Percentiles rank a stretch among this genome's conserved stretches.
Evolutionary conservation across 1,140 invertebrate genomes (phyloP).

Genomic region (Rhagoletis pomonella): DNA sequence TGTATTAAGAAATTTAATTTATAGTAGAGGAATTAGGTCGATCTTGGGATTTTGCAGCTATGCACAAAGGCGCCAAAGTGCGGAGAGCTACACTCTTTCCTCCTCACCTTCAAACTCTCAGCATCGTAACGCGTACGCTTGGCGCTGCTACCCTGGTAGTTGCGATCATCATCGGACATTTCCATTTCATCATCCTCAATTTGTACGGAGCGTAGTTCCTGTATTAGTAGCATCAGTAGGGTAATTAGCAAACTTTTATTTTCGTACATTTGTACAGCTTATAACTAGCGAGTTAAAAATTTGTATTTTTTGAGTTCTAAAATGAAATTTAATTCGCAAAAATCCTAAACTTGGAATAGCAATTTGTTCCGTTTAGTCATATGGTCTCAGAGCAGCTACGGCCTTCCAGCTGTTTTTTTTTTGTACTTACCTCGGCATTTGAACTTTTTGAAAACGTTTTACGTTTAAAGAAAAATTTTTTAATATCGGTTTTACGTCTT

Average conservation of each 20-base stretch:
- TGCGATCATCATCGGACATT: constrained; percentile 74
- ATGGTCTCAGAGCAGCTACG: neutral
- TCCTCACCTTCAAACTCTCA: constrained; percentile 67
- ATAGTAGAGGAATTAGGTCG: too few species aligned
- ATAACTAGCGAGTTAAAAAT: neutral
- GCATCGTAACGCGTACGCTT: constrained; percentile 70
- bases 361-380: constrained; percentile 3
- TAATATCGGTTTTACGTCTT: neutral
- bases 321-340: constrained; percentile 16
- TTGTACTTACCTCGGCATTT: constrained; percentile 35
- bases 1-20: too few species aligned
- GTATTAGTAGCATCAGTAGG: constrained; percentile 47
- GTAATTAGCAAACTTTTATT: neutral
- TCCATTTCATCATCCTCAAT: constrained; percentile 79
- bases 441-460: constrained; percentile 25
- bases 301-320: neutral
- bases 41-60: too few species aligned
- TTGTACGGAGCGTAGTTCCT: constrained; percentile 88
- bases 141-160: constrained; percentile 65
- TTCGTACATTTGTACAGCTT: neutral
- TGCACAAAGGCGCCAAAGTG: too few species aligned
- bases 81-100: too few species aligned
- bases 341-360: neutral
- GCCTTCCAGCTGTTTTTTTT: neutral
- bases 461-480: constrained; percentile 21